Evolutionary conservation across 1,140 invertebrate genomes (phyloP), one percentile per base, ranked within the genome.

Genomic region (Panagrolaimus sp.): DNA sequence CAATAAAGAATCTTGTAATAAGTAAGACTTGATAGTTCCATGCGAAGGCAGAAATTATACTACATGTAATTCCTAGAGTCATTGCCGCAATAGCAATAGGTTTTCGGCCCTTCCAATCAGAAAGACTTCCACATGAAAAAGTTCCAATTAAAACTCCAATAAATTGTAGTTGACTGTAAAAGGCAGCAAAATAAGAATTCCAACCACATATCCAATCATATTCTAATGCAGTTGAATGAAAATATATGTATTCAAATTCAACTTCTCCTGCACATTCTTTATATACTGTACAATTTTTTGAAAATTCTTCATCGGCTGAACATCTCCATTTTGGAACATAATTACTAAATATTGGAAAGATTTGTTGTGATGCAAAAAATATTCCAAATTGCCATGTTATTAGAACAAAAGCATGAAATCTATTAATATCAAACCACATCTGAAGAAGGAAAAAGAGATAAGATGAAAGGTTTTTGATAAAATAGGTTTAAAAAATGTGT

Each of bases 301-400:
- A 1, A 57, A 65, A 68, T 3, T 43, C 5, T 31, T 65, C 66
- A 20, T 27, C 1, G 4, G 20, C 9, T 1, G 11, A 61, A 62
- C 65, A 66, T 20, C 65, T 11, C 65, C 65, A 66, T 66, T 57
- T 66, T 9, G 65, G 65, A 11, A 66, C 65, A 66, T 66, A 66
- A 57, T 57, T 57, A n/a, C 11, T 13, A 16, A 57, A 57, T 16
- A 57, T 16, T 5, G 51, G 51, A 57, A 57, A 57, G 16, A 57
- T 57, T 16, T n/a, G 16, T 57, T 57, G 51, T 25, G 51, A 16
- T 2, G 16, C 51, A 23, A 57, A 57, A 27, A 57, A n/a, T 57
- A 57, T n/a, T 0, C 51, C 11, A 16, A 57, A n/a, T 13, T 57
- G 51, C 51, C 51, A 57, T n/a, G 51, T 57, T n/a, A 16, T n/a